Base-by-base conservation (phyloP, 1,140 invertebrate species). In the Acyrthosiphon pisum region DNA sequence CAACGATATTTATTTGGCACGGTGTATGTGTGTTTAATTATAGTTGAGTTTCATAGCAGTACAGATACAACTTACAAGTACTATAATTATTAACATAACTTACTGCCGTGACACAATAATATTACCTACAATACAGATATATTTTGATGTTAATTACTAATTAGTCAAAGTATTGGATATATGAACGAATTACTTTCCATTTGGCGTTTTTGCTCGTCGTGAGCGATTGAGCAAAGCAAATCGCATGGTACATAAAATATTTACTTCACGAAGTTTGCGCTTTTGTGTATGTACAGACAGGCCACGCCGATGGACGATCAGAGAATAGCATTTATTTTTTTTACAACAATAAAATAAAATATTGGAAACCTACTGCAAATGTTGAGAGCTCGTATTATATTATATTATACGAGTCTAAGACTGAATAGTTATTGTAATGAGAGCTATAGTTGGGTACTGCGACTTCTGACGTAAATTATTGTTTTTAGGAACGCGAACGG, bases 131-230 rank as follows among this genome's bases (percentile, higher is more conserved):
- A 76, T 76, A 76, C 30, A 30, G 60, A 18, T n/a, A 76, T 76
- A 11, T 76, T 41, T 41, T 76, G 30, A 76, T 76, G 60, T 68
- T 68, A 76, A 76, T 76, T 76, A 18, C 30, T 76, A 76, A 76
- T 76, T 76, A n/a, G 60, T 76, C 11, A 76, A 76, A 76, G 60
- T n/a, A 76, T 76, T n/a, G 60, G 60, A 76, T n/a, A 76, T 76
- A 76, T n/a, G 14, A 35, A 76, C 30, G 60, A 76, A 76, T 76
- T 35, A 76, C n/a, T 18, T n/a, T 76, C n/a, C 30, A n/a, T 76
- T 76, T 76, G n/a, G 30, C 0, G n/a, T 76, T 35, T 76, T 76
- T 30, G 60, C 30, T n/a, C 4, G 9, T 68, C 11, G 14, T 68
- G 60, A n/a, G 26, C 30, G 4, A 76, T 76, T 76, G n/a, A 76